A percentile compares a stretch with the other conserved stretches of the same genome.
Conservation (phyloP, 1,140 invertebrate species). For the Cardiocondyla obscurior region DNA sequence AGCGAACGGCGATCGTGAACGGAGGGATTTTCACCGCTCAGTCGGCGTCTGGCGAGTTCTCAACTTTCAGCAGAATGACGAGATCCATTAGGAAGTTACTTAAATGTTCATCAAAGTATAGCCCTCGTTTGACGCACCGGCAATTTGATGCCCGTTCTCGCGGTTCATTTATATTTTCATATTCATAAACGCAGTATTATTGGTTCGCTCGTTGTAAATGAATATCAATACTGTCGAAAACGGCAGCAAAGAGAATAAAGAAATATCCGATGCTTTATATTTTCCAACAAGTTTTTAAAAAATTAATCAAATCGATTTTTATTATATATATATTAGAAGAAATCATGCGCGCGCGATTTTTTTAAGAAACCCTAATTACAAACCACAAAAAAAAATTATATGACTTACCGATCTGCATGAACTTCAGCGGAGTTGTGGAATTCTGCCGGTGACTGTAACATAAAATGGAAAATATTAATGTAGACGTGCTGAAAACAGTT, state of each 20-base stretch:
- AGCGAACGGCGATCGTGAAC: neutral
- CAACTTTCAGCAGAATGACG: constrained; percentile 65
- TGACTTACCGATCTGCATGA: no score
- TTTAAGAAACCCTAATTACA: no score
- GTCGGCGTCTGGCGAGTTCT: constrained; percentile 63
- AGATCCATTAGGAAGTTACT: constrained; percentile 74
- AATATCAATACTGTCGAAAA: neutral
- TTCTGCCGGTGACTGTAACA: no score
- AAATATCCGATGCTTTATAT: neutral
- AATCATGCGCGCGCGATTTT: no score
- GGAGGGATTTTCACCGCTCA: constrained; percentile 41
- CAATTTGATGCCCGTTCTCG: constrained; percentile 42
- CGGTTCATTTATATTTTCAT: constrained; percentile 13
- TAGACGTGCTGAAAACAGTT: no score
- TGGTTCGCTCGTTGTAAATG: neutral
- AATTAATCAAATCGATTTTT: neutral
- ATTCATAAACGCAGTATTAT: neutral
- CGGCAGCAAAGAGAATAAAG: neutral
- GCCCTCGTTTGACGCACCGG: constrained; percentile 60
- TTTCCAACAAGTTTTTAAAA: neutral
- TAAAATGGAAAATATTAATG: no score
- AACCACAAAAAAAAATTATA: no score
- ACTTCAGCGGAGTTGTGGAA: no score
- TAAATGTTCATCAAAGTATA: constrained; percentile 72
- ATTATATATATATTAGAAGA: no score